Base-by-base conservation (phyloP, 2,888 invertebrate species). In the Mallateleia sp. region DNA sequence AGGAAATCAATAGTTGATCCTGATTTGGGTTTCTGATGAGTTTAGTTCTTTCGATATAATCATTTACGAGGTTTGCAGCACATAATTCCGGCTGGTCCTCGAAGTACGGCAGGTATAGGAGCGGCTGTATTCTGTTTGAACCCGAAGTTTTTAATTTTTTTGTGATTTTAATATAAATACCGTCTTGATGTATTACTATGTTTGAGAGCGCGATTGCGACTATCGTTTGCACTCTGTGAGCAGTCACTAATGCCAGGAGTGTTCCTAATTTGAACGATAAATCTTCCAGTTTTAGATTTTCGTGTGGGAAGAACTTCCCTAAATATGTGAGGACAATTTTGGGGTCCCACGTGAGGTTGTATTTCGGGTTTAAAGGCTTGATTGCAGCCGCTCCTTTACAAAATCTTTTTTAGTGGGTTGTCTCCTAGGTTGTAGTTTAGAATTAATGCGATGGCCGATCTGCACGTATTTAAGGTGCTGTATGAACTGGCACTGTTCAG, bases 81-180 rank as follows among this genome's bases (percentile, higher is more conserved):
- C 87, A 90, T 18, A 89, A 24, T 22, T 62, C 42, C 7, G 62
- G 34, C 18, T 42, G 34, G 2, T 1, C 3, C 0, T 22, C 7
- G 7, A 42, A 38, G 11, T 9, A 42, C 4, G 62, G 42, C 15
- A 62, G 7, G 14, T 5, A 5, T 14, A 62, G 42, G 7, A 62
- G 8, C 0, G 62, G 62, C 18, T 62, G 62, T 62, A 42, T 2
- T 22, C 14, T 62, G 4, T 22, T 22, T 22, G 18, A 11, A 20
- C 75, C 32, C 6, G 66, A 64, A 2, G 66, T 77, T 64, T 77
- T 77, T 34, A 77, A 64, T 22, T 18, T 20, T 25, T 50, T 18
- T n/a, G 52, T 38, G n/a, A 75, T 64, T 52, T 52, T 75, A 7
- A 77, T 77, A 4, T 6, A 15, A n/a, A 42, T 50, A 7, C 14